Conservation (phyloP, 2,888 invertebrate genomes). For the Sesamia inferens region DNA sequence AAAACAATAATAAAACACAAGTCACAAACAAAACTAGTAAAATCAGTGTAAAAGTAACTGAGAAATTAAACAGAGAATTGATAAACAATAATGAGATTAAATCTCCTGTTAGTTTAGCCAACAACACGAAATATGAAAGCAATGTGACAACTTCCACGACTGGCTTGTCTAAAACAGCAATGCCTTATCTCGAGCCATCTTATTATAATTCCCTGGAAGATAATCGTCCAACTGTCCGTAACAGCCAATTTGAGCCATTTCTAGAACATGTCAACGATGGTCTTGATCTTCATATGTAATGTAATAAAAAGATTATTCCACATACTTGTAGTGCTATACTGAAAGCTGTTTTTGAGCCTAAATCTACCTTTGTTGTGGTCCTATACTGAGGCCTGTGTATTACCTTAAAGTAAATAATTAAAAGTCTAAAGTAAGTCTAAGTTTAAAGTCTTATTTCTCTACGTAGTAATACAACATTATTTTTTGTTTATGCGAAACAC, state of each 20-base stretch:
- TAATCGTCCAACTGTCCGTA: background rate
- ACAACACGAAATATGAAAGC: background rate
- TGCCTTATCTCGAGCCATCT: background rate
- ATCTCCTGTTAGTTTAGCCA: background rate
- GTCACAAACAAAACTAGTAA: background rate
- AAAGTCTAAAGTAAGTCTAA: too few relatives aligned
- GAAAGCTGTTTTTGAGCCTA: too few relatives aligned
- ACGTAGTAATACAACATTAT: too few relatives aligned
- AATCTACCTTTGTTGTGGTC: too few relatives aligned
- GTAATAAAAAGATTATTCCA: background rate
- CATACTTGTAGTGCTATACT: too few relatives aligned
- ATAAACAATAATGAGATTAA: background rate
- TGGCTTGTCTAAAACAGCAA: background rate
- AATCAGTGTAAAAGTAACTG: background rate
- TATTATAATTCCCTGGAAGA: background rate
- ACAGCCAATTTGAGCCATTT: background rate
- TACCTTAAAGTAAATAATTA: background rate
- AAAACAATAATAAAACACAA: background rate
- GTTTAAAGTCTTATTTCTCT: too few relatives aligned
- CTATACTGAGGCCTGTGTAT: background rate
- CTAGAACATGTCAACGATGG: constrained; percentile 1
- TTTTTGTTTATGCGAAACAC: too few relatives aligned
- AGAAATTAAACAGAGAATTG: background rate
- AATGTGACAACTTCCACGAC: background rate
- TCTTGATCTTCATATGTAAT: background rate